Conservation (phyloP, 2,888 invertebrate species). For the Orthonychiurus folsomi region DNA sequence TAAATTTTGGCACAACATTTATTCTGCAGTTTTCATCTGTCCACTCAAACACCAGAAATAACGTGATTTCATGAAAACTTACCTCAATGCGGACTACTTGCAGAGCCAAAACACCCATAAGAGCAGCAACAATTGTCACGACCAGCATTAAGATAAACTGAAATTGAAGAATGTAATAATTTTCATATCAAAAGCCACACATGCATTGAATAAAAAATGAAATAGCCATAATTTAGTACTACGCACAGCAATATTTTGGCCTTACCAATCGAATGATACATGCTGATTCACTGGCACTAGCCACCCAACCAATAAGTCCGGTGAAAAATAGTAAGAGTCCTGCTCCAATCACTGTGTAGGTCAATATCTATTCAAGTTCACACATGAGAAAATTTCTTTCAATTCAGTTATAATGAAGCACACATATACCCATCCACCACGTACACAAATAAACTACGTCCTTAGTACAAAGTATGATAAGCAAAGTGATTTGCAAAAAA, state of each 20-base stretch:
- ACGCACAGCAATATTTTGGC: no score
- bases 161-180: conserved; percentile 21
- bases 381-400: conserved; percentile 4
- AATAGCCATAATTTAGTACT: no score
- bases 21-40: no score
- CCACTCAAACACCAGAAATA: no score
- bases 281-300: conserved; percentile 42
- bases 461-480: background rate
- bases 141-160: conserved; percentile 43
- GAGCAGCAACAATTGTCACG: conserved; percentile 42
- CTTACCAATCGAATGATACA: conserved; percentile 42
- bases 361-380: conserved; percentile 45
- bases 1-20: no score
- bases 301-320: conserved; percentile 43
- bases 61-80: no score
- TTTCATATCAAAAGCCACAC: no score
- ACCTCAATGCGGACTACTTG: conserved; percentile 42
- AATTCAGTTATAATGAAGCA: background rate
- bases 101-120: conserved; percentile 43
- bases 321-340: conserved; percentile 44
- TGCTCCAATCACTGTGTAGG: conserved; percentile 43
- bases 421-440: background rate
- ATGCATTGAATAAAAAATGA: no score
- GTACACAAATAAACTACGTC: background rate
- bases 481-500: no score